A percentile compares a stretch with the other conserved stretches of the same genome.
Evolutionary conservation across 2,797 vertebrate genomes (phyloP).

Genomic region (Gobionotothen gibberifrons): DNA sequence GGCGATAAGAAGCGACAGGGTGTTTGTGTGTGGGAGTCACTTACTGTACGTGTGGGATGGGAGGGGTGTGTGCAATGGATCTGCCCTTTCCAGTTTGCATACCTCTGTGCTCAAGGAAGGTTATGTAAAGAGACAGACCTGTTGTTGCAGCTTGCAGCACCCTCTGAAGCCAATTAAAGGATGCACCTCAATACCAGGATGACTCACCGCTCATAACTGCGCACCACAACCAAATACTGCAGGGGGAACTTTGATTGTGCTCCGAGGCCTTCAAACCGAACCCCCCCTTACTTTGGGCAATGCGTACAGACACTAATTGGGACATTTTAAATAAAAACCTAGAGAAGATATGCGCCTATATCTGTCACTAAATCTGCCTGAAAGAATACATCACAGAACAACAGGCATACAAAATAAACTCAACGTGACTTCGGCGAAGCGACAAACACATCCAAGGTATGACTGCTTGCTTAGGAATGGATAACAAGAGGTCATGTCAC

Average conservation of each 20-base stretch:
- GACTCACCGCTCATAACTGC: slow-evolving; percentile 1
- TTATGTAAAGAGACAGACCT: slow-evolving; percentile 87
- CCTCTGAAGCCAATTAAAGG: slow-evolving; percentile 70
- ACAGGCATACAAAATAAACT: slow-evolving; percentile 20
- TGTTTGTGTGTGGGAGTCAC: slow-evolving; percentile 67
- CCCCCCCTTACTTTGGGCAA: slow-evolving; percentile 38
- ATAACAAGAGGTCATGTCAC: slow-evolving; percentile 30
- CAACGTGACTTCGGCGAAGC: slow-evolving; percentile 20
- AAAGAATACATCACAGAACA: slow-evolving; percentile 15
- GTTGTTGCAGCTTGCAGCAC: slow-evolving; percentile 78
- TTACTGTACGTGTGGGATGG: slow-evolving; percentile 58
- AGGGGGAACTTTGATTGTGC: slow-evolving; percentile 45
- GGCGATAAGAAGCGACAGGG: slow-evolving; percentile 78
- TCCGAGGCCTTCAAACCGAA: slow-evolving; percentile 59
- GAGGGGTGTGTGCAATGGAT: slow-evolving; percentile 75
- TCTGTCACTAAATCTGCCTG: slow-evolving; percentile 12
- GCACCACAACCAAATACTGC: slow-evolving; percentile 6
- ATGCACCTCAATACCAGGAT: slow-evolving; percentile 67
- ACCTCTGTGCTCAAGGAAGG: slow-evolving; percentile 85
- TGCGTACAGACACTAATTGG: slow-evolving; percentile 42
- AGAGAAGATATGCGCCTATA: slow-evolving; percentile 5
- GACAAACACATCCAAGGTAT: slow-evolving; percentile 12
- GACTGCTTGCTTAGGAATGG: slow-evolving; percentile 18
- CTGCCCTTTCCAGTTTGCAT: slow-evolving; percentile 90
- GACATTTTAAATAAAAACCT: slow-evolving; percentile 24